Conservation (phyloP, 2,113 vertebrate genomes). For the Archilochus colubris region DNA sequence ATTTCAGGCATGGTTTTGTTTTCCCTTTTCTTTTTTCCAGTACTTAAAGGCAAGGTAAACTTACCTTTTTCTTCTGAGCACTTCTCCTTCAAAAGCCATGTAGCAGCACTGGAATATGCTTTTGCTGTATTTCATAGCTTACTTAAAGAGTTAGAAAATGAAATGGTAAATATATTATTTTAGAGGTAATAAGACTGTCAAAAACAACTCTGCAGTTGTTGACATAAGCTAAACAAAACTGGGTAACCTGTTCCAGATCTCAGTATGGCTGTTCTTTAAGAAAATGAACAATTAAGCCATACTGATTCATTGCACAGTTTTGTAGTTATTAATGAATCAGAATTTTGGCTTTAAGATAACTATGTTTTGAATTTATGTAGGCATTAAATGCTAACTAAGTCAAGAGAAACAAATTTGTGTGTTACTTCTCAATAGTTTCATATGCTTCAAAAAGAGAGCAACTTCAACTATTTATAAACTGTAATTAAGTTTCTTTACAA, state of each 20-base stretch:
- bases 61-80: neutral
- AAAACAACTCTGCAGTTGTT: neutral
- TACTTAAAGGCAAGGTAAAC: neutral
- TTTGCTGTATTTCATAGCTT: neutral
- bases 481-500: constrained; percentile 65
- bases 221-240: neutral
- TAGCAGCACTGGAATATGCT: neutral
- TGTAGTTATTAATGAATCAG: neutral
- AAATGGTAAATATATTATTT: neutral
- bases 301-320: neutral
- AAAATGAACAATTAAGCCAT: neutral
- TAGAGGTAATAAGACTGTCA: neutral
- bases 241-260: neutral
- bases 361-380: neutral
- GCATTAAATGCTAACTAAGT: constrained; percentile 3
- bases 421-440: constrained; percentile 35
- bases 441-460: constrained; percentile 58
- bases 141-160: neutral
- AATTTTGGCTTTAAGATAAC: constrained; percentile 22
- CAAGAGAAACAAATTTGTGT: constrained; percentile 5
- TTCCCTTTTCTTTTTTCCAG: neutral
- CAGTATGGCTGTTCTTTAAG: neutral
- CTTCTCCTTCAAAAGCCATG: neutral
- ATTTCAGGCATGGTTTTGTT: neutral
- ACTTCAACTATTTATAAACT: constrained; percentile 69